These are phyloP conservation scores for Tichodroma muraria DNA, from an alignment of 2,113 vertebrate species.

Conservation along the genomic window DNA sequence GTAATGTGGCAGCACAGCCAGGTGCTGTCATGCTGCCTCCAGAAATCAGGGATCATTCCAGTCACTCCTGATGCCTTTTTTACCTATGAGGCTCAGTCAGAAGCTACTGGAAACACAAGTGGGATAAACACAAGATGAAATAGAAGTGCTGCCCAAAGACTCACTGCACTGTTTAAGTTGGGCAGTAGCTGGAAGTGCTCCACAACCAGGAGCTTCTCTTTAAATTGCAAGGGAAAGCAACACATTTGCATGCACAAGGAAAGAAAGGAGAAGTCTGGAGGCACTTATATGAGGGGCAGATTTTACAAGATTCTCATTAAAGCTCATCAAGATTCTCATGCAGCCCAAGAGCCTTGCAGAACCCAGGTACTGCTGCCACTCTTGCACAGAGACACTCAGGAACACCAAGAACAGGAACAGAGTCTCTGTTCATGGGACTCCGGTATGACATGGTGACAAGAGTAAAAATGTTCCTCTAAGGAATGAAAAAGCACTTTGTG, in stretches of 20 bases:
- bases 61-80: not conserved
- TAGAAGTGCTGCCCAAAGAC: not conserved
- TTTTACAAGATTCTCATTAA: not conserved
- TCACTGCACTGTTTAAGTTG: not conserved
- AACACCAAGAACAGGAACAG: not conserved
- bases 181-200: not conserved
- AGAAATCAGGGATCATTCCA: not conserved
- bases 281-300: not conserved
- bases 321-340: not conserved
- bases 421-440: not conserved
- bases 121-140: not conserved
- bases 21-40: not conserved
- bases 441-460: fast-evolving
- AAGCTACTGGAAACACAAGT: not conserved
- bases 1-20: not conserved
- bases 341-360: not conserved
- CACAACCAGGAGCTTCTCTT: not conserved
- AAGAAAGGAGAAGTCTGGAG: not conserved
- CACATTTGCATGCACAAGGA: not conserved
- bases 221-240: not conserved
- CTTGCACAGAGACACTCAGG: not conserved
- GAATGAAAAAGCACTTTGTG: not conserved
- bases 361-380: not conserved
- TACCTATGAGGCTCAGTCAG: not conserved
- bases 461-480: not conserved